Evolutionary conservation across 2,113 vertebrate genomes (phyloP).

Genomic region (Odobenus rosmarus): DNA sequence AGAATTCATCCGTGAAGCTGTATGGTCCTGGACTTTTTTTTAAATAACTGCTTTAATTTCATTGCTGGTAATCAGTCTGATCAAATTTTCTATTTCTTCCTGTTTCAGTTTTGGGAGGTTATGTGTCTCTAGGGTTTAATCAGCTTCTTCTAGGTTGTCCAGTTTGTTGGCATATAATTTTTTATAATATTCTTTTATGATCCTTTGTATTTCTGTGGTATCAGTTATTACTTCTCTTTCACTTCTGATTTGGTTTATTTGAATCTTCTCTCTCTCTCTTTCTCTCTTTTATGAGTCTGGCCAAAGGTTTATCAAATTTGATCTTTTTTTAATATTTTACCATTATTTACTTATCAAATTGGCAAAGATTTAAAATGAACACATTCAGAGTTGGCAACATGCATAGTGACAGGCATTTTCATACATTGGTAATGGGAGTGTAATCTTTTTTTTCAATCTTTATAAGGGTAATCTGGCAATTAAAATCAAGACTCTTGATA

Average conservation of each 20-base stretch:
- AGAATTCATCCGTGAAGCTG: not conserved
- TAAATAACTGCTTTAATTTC: not conserved
- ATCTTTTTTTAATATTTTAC: not conserved
- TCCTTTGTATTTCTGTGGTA: not conserved
- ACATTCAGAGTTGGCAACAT: not conserved
- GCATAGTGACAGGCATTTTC: not conserved
- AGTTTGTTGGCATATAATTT: not conserved
- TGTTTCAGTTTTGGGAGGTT: not conserved
- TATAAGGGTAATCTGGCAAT: not conserved
- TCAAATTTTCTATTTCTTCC: not conserved
- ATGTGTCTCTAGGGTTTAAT: not conserved
- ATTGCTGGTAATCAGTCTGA: not conserved
- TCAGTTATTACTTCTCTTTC: not conserved
- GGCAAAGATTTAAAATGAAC: not conserved
- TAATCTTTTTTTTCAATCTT: not conserved
- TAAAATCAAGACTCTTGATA: not conserved
- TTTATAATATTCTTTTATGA: not conserved
- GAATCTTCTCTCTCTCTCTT: not conserved
- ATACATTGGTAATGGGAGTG: not conserved
- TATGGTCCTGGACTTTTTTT: not conserved
- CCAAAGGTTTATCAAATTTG: not conserved
- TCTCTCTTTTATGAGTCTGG: not conserved
- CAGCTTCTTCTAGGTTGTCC: not conserved
- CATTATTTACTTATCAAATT: not conserved
- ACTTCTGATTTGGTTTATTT: not conserved